These are phyloP conservation scores for Clistopyga incitator DNA, from an alignment of 2,888 invertebrate genomes.

Conservation along the genomic window DNA sequence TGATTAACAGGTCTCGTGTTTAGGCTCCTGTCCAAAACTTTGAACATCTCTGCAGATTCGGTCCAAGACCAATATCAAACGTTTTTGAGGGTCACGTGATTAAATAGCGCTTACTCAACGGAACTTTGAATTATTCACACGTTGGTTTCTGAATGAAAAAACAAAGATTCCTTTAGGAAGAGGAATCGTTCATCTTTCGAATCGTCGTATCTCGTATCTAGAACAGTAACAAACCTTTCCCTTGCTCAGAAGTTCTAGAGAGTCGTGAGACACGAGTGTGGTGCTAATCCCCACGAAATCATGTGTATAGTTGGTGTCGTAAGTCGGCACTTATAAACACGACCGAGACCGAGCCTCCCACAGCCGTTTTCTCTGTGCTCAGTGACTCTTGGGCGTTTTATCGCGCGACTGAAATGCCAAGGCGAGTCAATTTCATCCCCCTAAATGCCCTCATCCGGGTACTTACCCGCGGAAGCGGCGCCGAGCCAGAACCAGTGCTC, in stretches of 20 bases:
- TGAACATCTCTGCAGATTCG: too few species aligned
- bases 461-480: conserved; percentile 58
- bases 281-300: conserved; percentile 29
- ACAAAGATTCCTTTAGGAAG: not conserved
- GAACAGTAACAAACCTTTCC: not conserved
- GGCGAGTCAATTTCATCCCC: conserved; percentile 70
- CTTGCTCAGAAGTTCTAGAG: not conserved
- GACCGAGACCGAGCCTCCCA: not conserved
- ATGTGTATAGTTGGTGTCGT: conserved; percentile 16
- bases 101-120: too few species aligned
- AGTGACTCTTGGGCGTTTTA: conserved; percentile 59
- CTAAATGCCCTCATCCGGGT: conserved; percentile 61
- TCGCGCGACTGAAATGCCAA: conserved; percentile 61
- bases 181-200: not conserved
- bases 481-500: conserved; percentile 44
- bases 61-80: too few species aligned
- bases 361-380: conserved; percentile 43
- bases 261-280: not conserved
- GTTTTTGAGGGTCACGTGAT: too few species aligned
- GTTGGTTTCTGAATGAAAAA: too few species aligned
- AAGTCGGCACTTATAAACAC: conserved; percentile 42
- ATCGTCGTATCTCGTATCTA: not conserved
- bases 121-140: too few species aligned
- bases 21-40: too few species aligned
- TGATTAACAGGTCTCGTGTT: too few species aligned